These are phyloP conservation scores for Thinocorus orbignyianus DNA, from an alignment of 2,113 vertebrate genomes.

Conservation along the genomic window DNA sequence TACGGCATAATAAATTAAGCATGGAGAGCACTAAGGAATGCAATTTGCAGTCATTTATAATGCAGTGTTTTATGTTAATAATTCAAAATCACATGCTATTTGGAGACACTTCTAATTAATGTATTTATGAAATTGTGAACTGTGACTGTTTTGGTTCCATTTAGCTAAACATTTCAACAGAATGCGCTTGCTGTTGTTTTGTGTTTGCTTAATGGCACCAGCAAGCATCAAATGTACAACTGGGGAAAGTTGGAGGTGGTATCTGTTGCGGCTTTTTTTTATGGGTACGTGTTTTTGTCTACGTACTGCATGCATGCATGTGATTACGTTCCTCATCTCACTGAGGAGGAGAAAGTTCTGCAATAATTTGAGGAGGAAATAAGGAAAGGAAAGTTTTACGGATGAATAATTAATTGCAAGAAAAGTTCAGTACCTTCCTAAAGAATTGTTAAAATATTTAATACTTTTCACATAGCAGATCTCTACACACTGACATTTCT, in stretches of 20 bases:
- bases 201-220: constrained; percentile 76
- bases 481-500: constrained; percentile 65
- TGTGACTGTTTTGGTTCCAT: constrained; percentile 86
- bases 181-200: constrained; percentile 77
- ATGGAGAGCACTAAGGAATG: constrained; percentile 82
- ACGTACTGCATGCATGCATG: not conserved
- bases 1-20: constrained; percentile 85
- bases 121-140: constrained; percentile 88
- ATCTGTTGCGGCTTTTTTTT: not conserved
- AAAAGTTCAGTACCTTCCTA: constrained; percentile 73
- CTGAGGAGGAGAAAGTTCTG: not conserved
- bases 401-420: constrained; percentile 77
- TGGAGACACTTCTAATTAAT: constrained; percentile 87
- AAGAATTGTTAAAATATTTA: constrained; percentile 77
- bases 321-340: constrained; percentile 21
- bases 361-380: constrained; percentile 45
- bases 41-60: constrained; percentile 88
- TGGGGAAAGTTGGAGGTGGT: constrained; percentile 63
- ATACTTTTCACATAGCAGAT: constrained; percentile 51
- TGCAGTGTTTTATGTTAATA: constrained; percentile 87
- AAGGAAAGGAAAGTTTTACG: constrained; percentile 49
- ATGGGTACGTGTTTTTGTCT: not conserved
- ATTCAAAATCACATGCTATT: constrained; percentile 88
- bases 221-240: constrained; percentile 69
- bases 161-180: constrained; percentile 84